Evolutionary conservation across 2,113 vertebrate genomes (phyloP).

Genomic region (Stercorarius parasiticus): DNA sequence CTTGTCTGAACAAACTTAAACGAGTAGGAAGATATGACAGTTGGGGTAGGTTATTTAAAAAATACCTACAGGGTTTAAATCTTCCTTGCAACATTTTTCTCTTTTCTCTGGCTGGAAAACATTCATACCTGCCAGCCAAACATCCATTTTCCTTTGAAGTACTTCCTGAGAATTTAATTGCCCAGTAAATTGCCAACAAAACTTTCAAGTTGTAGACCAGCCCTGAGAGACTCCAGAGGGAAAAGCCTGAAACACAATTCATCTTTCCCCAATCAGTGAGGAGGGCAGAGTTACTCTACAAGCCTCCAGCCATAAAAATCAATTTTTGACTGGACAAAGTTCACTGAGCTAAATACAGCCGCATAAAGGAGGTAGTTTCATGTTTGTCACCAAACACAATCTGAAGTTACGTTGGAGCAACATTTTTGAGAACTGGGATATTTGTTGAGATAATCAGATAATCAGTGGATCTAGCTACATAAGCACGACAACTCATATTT

Average conservation of each 20-base stretch:
- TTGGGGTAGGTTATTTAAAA: not conserved
- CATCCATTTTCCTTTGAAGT: conserved; percentile 13
- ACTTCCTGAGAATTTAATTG: conserved; percentile 36
- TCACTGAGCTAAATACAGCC: not conserved
- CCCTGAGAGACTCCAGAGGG: not conserved
- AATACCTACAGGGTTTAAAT: not conserved
- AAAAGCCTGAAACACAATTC: not conserved
- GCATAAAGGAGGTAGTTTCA: not conserved
- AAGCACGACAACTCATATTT: not conserved
- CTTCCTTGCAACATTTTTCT: not conserved
- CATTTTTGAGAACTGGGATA: not conserved
- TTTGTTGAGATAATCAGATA: not conserved
- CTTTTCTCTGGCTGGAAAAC: conserved; percentile 6
- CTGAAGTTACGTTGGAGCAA: not conserved
- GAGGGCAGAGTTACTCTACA: not conserved
- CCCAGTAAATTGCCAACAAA: conserved; percentile 14
- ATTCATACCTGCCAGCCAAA: conserved; percentile 20
- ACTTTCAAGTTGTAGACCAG: not conserved
- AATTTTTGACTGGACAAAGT: not conserved
- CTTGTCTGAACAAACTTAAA: not conserved
- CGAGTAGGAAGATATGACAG: not conserved
- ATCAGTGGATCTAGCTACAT: not conserved
- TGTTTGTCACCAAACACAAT: not conserved
- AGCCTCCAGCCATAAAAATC: not conserved
- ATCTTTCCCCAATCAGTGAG: not conserved